Conservation (phyloP, 2,113 vertebrate species). For the Myrmecophaga tridactyla region DNA sequence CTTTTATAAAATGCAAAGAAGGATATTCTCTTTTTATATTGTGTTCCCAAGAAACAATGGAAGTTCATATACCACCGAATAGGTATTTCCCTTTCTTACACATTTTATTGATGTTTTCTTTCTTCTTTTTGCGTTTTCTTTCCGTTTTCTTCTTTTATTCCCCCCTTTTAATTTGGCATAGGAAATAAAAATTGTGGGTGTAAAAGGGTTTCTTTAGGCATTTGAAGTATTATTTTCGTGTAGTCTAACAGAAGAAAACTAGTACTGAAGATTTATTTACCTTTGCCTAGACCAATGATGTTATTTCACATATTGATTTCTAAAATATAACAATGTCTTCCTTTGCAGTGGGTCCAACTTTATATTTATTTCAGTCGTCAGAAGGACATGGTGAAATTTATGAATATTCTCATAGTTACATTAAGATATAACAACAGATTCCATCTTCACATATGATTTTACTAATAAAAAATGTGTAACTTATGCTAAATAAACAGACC, state of each 20-base stretch:
- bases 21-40: constrained; percentile 79
- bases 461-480: neutral
- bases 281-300: constrained; percentile 64
- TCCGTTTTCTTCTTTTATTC: neutral
- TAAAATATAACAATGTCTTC: constrained; percentile 54
- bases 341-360: constrained; percentile 63
- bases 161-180: constrained; percentile 63
- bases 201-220: constrained; percentile 76
- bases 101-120: constrained; percentile 78
- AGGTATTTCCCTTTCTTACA: constrained; percentile 79
- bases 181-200: constrained; percentile 72
- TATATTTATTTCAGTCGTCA: constrained; percentile 58
- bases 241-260: constrained; percentile 72
- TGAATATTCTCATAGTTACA: constrained; percentile 26
- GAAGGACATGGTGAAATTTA: constrained; percentile 50
- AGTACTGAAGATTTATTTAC: constrained; percentile 55
- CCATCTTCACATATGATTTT: constrained; percentile 54
- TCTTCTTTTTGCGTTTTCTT: constrained; percentile 76
- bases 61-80: constrained; percentile 80
- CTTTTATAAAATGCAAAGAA: constrained; percentile 82
- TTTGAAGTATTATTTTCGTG: constrained; percentile 72
- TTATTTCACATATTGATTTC: constrained; percentile 13
- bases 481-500: constrained; percentile 11
- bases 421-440: constrained; percentile 52
- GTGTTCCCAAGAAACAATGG: constrained; percentile 83